phyloP scores from a whole-genome alignment of 1,140 invertebrate species.

The Bilobella aurantiaca region DNA sequence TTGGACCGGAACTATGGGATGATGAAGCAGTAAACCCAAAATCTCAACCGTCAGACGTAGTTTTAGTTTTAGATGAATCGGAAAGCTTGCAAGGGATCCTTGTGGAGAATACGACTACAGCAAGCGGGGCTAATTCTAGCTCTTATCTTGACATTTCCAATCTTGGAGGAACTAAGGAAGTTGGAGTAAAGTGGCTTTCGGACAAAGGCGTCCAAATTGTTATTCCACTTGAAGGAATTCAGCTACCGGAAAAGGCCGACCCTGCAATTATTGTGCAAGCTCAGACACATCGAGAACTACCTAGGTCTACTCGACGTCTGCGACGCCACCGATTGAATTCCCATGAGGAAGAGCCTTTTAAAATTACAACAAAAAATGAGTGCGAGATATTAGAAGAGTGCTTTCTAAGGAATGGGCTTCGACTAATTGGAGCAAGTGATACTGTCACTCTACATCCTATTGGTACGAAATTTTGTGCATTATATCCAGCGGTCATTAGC shows the following conservation, averaged over 20 bases:
- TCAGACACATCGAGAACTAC: no score
- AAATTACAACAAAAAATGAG: not conserved
- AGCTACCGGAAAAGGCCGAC: not conserved
- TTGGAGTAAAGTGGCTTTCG: not conserved
- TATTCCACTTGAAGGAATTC: constrained; percentile 3
- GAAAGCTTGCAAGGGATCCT: not conserved
- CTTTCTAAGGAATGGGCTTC: constrained; percentile 1
- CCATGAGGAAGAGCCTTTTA: no score
- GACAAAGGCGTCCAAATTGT: not conserved
- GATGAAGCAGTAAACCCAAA: not conserved
- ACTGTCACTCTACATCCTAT: constrained; percentile 35
- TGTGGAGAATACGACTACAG: no score
- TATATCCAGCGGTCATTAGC: constrained; percentile 32
- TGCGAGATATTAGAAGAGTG: not conserved
- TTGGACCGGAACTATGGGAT: not conserved
- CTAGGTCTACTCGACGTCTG: no score
- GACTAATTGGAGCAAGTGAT: constrained; percentile 26
- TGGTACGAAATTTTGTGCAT: constrained; percentile 32
- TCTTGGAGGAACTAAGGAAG: not conserved
- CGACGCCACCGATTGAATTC: no score
- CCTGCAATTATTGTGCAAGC: no score
- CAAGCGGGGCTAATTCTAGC: no score
- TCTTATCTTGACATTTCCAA: no score
- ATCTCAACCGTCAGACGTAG: no score
- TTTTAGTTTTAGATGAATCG: not conserved